Evolutionary conservation across 1,140 invertebrate genomes (phyloP), one percentile per base, ranked within the genome.

Genomic region (Zophobas morio): DNA sequence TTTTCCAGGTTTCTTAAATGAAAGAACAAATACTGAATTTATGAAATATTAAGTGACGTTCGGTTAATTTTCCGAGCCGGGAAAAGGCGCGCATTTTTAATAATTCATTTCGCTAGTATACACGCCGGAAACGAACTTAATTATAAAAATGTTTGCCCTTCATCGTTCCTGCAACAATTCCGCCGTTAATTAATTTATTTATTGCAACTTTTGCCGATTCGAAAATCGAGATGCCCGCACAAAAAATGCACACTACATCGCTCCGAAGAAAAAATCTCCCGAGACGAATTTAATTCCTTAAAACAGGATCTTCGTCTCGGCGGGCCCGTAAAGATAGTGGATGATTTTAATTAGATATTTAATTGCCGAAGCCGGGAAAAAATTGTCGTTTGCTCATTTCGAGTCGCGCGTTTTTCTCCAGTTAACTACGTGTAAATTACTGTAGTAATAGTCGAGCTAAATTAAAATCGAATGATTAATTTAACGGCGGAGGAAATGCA

Each of bases 381-480:
- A 81, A 81, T 77, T 72, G 78, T 77, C 80, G 78, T 77, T 79
- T 80, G 80, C 75, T 77, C 76, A 74, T 79, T 81, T 78, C 76
- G 76, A 79, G 72, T 42, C 51, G 79, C 71, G 74, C 73, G 74
- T 80, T 79, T 81, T 81, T 81, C 56, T 75, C 56, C 75, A 70
- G 76, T 78, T 81, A 80, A 80, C 80, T 81, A 81, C 80, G 80
- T 81, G 80, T 81, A 81, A 81, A 81, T 81, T 81, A 77, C 80
- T 77, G 39, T 70, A 76, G 78, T 79, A 79, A 79, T 79, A 77
- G 78, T 80, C 79, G 73, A 53, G 79, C 79, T 81, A 81, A 81
- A 81, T 81, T 81, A 81, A 80, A 81, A 81, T 81, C 80, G 72
- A 80, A 81, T 81, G 80, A 81, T 81, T 81, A 81, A 81, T 81